Conservation (phyloP, 2,888 invertebrate species). For the Bruchidius siliquastri region DNA sequence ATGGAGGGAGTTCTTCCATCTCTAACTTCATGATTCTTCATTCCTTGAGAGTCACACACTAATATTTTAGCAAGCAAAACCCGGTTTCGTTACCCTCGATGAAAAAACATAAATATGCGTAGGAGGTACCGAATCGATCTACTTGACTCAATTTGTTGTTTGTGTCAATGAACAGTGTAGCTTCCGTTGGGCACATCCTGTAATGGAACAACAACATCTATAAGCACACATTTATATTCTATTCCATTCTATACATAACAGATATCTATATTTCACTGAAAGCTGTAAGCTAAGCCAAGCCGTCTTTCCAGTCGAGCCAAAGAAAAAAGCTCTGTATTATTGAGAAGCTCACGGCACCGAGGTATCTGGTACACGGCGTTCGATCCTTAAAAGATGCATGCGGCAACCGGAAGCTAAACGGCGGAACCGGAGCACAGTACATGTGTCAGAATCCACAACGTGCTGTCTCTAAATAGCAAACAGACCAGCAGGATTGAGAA, state of each 20-base stretch:
- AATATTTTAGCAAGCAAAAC: no score
- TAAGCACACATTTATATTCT: background rate
- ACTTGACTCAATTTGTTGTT: no score
- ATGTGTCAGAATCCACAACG: constrained; percentile 10
- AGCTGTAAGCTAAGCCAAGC: background rate
- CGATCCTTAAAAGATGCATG: constrained; percentile 12
- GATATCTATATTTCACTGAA: background rate
- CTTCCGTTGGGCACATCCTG: background rate
- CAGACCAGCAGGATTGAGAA: constrained; percentile 9
- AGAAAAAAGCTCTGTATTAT: background rate
- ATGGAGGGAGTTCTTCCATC: no score
- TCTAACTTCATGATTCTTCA: no score
- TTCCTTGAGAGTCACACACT: no score
- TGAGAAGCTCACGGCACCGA: background rate
- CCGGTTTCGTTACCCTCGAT: no score
- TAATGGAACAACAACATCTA: background rate
- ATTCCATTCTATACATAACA: background rate
- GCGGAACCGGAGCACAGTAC: constrained; percentile 3
- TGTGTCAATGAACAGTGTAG: no score
- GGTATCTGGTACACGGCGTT: background rate
- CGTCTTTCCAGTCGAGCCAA: background rate
- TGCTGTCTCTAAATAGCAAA: constrained; percentile 12
- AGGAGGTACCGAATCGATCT: no score
- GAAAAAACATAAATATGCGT: no score
- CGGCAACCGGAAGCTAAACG: constrained; percentile 10